Conservation (phyloP, 2,113 vertebrate genomes). For the Lagenorhynchus albirostris region DNA sequence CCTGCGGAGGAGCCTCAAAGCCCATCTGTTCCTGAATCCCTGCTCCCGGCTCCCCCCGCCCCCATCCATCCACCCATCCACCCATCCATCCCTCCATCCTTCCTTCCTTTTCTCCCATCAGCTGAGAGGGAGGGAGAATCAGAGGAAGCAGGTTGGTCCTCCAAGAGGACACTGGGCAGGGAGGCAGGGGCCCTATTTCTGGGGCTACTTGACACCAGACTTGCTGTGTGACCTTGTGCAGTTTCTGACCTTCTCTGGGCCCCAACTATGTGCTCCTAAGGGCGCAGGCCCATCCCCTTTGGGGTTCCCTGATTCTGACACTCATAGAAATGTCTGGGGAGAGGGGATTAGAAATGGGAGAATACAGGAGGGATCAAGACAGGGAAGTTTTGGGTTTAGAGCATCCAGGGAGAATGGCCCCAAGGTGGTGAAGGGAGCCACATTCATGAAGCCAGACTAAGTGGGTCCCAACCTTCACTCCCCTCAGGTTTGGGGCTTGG, state of each 20-base stretch:
- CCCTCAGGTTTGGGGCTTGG: not conserved
- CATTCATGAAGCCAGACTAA: not conserved
- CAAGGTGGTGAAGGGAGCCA: not conserved
- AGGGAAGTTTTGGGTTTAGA: not conserved
- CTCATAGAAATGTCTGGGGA: not conserved
- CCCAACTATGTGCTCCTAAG: not conserved
- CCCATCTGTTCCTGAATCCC: slow-evolving; percentile 67
- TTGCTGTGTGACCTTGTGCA: not conserved
- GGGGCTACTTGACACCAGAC: not conserved
- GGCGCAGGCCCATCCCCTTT: not conserved
- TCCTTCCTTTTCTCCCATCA: not conserved
- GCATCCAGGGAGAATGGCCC: not conserved
- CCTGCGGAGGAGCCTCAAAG: slow-evolving; percentile 42
- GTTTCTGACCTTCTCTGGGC: not conserved
- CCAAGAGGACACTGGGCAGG: not conserved
- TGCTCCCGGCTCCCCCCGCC: not conserved
- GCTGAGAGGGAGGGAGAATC: not conserved
- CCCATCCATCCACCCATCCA: not conserved
- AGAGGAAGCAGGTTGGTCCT: not conserved
- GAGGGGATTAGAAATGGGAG: not conserved
- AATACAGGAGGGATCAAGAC: not conserved
- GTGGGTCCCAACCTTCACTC: not conserved
- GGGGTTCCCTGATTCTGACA: not conserved
- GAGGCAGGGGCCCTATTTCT: not conserved
- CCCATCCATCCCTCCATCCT: not conserved